Evolutionary conservation across 2,113 vertebrate species (phyloP), one percentile per base, ranked within the genome.

Genomic region (Ginglymostoma cirratum): DNA sequence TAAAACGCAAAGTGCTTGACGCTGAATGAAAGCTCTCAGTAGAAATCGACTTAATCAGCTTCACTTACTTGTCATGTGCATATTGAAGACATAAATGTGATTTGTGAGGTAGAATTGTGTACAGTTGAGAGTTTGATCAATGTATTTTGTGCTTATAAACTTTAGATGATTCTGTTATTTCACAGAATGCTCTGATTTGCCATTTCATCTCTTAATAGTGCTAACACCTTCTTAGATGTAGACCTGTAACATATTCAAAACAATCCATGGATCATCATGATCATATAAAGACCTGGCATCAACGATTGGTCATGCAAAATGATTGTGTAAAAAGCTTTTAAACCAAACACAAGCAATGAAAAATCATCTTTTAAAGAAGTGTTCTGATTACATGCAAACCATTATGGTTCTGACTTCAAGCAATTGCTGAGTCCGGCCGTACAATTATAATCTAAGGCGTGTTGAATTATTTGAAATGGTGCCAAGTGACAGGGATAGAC

Each of bases 1-100:
- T 95, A 95, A 72, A 95, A 38, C 69, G 72, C 94, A 52, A 95
- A 95, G 94, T 34, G 27, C 45, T 52, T 94, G 69, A 70, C 2
- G 23, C 42, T 72, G 94, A 95, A 95, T 14, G 12, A 76, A 48
- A 52, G 45, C 94, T 95, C 69, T 52, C 69, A 17, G 38, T 52
- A 42, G 67, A 72, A 70, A 72, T 95, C 30, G 24, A 95, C 72
- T 95, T 72, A 95, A 52, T 95, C 67, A 95, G 67, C 14, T 17
- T 5, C 67, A 72, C 38, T 72, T 48, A 72, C 72, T 70, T 45
- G 15, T 14, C 15, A 12, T 95, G 38, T 52, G 21, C 69, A 95
- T 93, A 38, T 93, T 38, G 34, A 93, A 67, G 15, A 38, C 8
- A 21, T 72, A 72, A 70, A 27, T 21, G 42, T 5, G 72, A 10